These are phyloP conservation scores for Myiotriccus ornatus DNA, from an alignment of 2,797 vertebrate species.

Conservation along the genomic window DNA sequence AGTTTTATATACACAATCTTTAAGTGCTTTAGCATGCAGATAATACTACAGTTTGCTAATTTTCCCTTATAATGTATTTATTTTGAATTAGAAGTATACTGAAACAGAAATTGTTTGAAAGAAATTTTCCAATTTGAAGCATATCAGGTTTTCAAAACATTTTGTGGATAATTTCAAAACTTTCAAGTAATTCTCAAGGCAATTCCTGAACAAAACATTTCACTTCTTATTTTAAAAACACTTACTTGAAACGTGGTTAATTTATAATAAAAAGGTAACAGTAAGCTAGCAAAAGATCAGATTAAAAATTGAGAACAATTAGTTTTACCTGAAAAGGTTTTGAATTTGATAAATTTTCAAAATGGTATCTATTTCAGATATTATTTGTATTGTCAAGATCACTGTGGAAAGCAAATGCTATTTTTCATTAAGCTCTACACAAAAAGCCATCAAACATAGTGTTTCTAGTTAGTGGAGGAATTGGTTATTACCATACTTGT, in stretches of 20 bases:
- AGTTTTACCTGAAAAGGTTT: not conserved
- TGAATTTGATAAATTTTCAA: not conserved
- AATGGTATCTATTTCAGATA: not conserved
- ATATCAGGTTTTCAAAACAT: not conserved
- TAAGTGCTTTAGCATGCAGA: not conserved
- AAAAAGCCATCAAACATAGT: not conserved
- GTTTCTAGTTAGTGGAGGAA: not conserved
- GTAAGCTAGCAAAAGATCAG: not conserved
- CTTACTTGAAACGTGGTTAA: not conserved
- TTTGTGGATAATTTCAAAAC: not conserved
- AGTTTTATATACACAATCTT: not conserved
- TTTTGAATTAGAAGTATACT: not conserved
- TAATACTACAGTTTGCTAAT: not conserved
- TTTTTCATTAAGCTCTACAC: not conserved
- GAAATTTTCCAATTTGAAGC: not conserved
- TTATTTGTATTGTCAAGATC: not conserved
- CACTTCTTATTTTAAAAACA: not conserved
- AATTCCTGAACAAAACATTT: not conserved
- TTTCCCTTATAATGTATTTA: not conserved
- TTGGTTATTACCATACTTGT: not conserved
- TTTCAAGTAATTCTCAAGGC: not conserved
- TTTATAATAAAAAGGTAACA: not conserved
- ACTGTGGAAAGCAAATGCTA: not conserved
- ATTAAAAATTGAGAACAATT: not conserved
- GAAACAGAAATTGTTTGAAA: not conserved